These are phyloP conservation scores for Lasioglossum morio DNA, from an alignment of 2,888 invertebrate species.

Conservation along the genomic window DNA sequence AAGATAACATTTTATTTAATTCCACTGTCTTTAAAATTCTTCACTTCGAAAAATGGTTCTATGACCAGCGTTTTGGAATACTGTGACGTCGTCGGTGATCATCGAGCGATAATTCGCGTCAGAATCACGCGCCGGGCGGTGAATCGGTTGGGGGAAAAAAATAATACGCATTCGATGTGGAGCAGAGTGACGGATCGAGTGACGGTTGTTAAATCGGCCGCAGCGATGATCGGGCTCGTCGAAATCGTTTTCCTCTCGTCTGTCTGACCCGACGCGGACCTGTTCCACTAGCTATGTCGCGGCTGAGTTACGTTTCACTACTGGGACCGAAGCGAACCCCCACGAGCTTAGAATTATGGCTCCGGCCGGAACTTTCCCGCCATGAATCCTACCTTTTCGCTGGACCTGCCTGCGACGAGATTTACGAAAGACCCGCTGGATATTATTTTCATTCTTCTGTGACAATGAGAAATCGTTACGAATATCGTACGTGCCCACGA, in stretches of 20 bases:
- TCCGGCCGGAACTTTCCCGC: slow-evolving; percentile 26
- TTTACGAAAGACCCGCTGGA: slow-evolving; percentile 29
- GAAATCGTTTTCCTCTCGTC: slow-evolving; percentile 16
- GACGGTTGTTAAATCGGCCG: slow-evolving; percentile 32
- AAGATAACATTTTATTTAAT: no score
- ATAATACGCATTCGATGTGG: slow-evolving; percentile 20
- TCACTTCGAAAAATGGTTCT: no score
- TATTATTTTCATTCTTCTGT: slow-evolving; percentile 32
- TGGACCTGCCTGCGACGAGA: slow-evolving; percentile 15
- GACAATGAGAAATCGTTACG: slow-evolving; percentile 1
- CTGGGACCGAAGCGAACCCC: slow-evolving; percentile 34
- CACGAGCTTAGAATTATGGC: slow-evolving; percentile 34
- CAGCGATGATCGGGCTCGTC: slow-evolving; percentile 1
- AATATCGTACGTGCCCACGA: not conserved
- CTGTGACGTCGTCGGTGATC: not conserved
- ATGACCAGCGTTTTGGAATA: no score
- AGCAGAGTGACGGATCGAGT: slow-evolving; percentile 32
- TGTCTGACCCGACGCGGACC: slow-evolving; percentile 18
- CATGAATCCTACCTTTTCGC: slow-evolving; percentile 33
- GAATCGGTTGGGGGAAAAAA: slow-evolving; percentile 1
- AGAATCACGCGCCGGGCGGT: slow-evolving; percentile 32
- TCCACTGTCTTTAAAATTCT: no score
- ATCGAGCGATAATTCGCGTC: slow-evolving; percentile 42
- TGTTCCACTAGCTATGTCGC: slow-evolving; percentile 38
- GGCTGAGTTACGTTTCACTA: slow-evolving; percentile 36